These are phyloP conservation scores for Melanotus villosus DNA, from an alignment of 2,888 invertebrate species.

Conservation along the genomic window DNA sequence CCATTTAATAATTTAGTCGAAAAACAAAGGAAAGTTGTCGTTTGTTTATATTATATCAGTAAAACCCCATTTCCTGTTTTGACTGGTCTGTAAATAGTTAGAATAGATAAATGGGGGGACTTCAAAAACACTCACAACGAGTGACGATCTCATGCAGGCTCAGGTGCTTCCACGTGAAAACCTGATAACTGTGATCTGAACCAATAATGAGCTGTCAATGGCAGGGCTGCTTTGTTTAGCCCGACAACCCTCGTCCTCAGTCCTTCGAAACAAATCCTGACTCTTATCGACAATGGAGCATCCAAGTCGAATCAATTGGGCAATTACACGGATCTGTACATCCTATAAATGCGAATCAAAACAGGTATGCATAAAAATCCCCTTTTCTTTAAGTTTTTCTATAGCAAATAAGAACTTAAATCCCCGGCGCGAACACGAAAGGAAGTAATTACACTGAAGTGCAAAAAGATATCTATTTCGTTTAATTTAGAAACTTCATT, in stretches of 20 bases:
- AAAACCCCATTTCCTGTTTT: constrained; percentile 25
- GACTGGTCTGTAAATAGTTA: constrained; percentile 34
- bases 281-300: constrained; percentile 15
- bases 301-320: constrained; percentile 28
- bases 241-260: constrained; percentile 23
- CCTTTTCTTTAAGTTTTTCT: background rate
- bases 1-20: too few relatives aligned
- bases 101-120: constrained; percentile 36
- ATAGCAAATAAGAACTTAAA: background rate
- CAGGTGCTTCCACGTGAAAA: constrained; percentile 56
- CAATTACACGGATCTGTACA: constrained; percentile 26
- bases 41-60: too few relatives aligned
- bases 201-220: constrained; percentile 63
- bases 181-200: constrained; percentile 59
- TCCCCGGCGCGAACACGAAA: background rate
- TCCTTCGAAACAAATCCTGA: constrained; percentile 27
- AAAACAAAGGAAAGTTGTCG: too few relatives aligned
- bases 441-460: background rate
- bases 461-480: constrained; percentile 23
- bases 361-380: background rate
- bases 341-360: constrained; percentile 7
- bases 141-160: constrained; percentile 46
- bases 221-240: constrained; percentile 54
- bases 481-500: constrained; percentile 24
- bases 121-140: constrained; percentile 43